phyloP scores from a whole-genome alignment of 37 sponge, comb jelly and placozoan species.

The Axinella damicornis region DNA sequence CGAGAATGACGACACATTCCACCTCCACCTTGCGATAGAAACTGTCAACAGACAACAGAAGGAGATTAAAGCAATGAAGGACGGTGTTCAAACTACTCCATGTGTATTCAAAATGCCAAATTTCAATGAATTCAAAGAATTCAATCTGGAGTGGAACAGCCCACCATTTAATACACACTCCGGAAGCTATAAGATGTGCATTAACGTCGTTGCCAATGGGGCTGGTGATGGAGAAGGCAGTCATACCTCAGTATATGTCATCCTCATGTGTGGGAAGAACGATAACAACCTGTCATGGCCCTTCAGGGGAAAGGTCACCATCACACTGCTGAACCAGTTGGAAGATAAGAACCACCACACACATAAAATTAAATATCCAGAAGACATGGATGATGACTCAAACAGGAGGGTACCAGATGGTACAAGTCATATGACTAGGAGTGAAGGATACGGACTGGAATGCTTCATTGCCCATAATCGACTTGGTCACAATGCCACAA shows the following conservation, averaged over 20 bases:
- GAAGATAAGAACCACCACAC: background rate
- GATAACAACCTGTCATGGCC: constrained; percentile 25
- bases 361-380: background rate
- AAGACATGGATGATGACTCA: background rate
- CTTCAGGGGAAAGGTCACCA: background rate
- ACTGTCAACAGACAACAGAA: constrained; percentile 23
- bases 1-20: constrained; percentile 2
- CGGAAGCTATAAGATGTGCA: constrained; percentile 19
- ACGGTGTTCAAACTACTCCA: too few species aligned
- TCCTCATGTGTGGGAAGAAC: constrained; percentile 19
- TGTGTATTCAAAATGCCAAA: background rate
- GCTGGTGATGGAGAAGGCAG: background rate
- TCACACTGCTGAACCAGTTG: constrained; percentile 11
- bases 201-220: background rate
- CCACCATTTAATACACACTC: constrained; percentile 7
- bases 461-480: too few species aligned
- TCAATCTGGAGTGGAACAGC: background rate
- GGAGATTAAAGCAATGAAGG: too few species aligned
- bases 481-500: too few species aligned
- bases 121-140: background rate
- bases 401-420: too few species aligned
- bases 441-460: too few species aligned
- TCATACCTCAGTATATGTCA: too few species aligned
- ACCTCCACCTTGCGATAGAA: constrained; percentile 21
- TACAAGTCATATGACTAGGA: too few species aligned